These are phyloP conservation scores for Myzus persicae DNA, from an alignment of 1,140 invertebrate genomes.

Conservation along the genomic window DNA sequence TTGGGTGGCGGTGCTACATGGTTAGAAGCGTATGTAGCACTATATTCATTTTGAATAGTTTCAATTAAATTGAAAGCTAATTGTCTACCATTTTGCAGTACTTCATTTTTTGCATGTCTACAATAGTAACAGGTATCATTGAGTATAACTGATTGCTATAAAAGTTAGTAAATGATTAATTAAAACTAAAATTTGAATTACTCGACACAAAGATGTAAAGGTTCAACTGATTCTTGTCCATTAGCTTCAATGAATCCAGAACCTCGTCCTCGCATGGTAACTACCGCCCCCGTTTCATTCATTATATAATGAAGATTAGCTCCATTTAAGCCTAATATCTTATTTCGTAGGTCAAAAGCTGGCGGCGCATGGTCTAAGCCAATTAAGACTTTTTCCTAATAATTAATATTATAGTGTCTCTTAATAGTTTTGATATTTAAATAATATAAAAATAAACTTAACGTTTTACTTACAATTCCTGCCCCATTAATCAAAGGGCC, in stretches of 20 bases:
- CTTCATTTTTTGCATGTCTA: slow-evolving; percentile 74
- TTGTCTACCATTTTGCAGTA: slow-evolving; percentile 77
- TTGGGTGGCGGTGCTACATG: slow-evolving; percentile 63
- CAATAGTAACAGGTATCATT: slow-evolving; percentile 21
- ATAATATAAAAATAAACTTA: slow-evolving; percentile 40
- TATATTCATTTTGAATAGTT: slow-evolving; percentile 79
- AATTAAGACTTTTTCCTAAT: slow-evolving; percentile 76
- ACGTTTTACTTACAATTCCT: slow-evolving; percentile 51
- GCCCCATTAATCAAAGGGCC: slow-evolving; percentile 40
- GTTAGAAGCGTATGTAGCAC: slow-evolving; percentile 34
- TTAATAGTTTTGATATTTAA: background rate
- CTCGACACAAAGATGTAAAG: slow-evolving; percentile 81
- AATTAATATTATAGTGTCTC: slow-evolving; percentile 36
- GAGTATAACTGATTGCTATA: background rate
- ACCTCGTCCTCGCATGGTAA: slow-evolving; percentile 75
- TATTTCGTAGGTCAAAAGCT: slow-evolving; percentile 77
- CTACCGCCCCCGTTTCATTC: slow-evolving; percentile 78
- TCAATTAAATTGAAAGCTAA: slow-evolving; percentile 80
- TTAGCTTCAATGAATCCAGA: slow-evolving; percentile 72
- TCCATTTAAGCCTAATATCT: slow-evolving; percentile 75
- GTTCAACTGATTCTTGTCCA: slow-evolving; percentile 76
- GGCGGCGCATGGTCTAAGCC: slow-evolving; percentile 80
- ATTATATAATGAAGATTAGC: slow-evolving; percentile 80
- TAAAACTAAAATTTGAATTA: slow-evolving; percentile 65
- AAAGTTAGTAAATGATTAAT: background rate